Base-by-base conservation (phyloP, 2,888 invertebrate genomes). In the Synergus itoensis region DNA sequence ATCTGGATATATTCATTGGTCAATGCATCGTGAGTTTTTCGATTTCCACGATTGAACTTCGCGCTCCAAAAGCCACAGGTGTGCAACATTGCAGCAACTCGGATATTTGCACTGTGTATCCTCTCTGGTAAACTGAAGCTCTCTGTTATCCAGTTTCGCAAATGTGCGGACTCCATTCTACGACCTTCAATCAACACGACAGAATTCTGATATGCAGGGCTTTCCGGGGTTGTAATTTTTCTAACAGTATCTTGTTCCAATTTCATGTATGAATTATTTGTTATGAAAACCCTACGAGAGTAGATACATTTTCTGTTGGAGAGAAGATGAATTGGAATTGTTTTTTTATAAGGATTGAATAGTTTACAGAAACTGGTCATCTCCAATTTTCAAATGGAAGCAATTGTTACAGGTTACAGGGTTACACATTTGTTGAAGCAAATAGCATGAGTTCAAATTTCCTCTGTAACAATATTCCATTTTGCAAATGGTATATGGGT, bases 41-140 rank as follows among this genome's bases (percentile, higher is more conserved):
- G 36, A 28, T 69, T 69, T 69, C 16, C 14, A 41, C 28, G 53
- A 73, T 73, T 73, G 53, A 36, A 53, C 48, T 16, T 73, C 4
- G 28, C 45, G 69, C 69, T 69, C 16, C 21, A 69, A 73, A 53
- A 40, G 73, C 73, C 53, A 73, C 73, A 73, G 73, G 73, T 73
- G 73, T 73, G 28, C 73, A 53, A 21, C 67, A 18, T 18, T 65
- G 65, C 41, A 18, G 18, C 4, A 65, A 65, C 65, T 65, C 41
- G 41, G 12, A n/a, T 18, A n/a, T 64, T 8, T 64, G 64, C 36
- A 64, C 36, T 40, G 16, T 65, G 41, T 43, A 18, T 41, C 36
- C 73, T 53, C 73, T 73, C 36, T 73, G 73, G 53, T 73, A 73
- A 73, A 73, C 73, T 73, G 16, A 48, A 73, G n/a, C 73, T 73